Conservation (phyloP, 2,888 invertebrate genomes). For the Tachina fera region DNA sequence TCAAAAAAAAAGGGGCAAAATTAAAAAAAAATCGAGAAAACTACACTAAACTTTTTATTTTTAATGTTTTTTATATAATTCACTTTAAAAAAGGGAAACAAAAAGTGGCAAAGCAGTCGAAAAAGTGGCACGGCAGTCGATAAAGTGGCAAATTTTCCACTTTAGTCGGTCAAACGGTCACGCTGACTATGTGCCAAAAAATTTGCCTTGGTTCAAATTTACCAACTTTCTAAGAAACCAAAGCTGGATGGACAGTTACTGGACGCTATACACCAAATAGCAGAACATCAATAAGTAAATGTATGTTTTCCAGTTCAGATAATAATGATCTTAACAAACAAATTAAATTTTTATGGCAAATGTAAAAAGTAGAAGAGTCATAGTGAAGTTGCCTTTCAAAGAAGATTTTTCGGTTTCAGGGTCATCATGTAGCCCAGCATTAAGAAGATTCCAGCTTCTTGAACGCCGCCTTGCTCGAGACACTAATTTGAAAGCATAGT, state of each 20-base stretch:
- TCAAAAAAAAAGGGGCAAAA: no score
- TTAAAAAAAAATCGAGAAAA: no score
- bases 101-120: no score
- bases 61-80: no score
- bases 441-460: constrained; percentile 11
- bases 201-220: constrained; percentile 2
- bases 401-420: constrained; percentile 19
- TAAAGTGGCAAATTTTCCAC: no score
- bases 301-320: not conserved
- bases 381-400: constrained; percentile 9
- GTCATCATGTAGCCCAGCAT: constrained; percentile 4
- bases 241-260: constrained; percentile 18
- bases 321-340: constrained; percentile 12
- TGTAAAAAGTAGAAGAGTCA: constrained; percentile 26
- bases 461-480: constrained; percentile 12
- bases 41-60: no score
- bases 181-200: no score
- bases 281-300: not conserved
- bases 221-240: constrained; percentile 29
- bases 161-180: no score
- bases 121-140: no score
- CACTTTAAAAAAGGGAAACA: no score
- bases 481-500: constrained; percentile 24
- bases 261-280: constrained; percentile 9
- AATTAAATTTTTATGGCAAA: constrained; percentile 27